phyloP scores from a whole-genome alignment of 2,888 invertebrate genomes.

The Eudemis profundana region DNA sequence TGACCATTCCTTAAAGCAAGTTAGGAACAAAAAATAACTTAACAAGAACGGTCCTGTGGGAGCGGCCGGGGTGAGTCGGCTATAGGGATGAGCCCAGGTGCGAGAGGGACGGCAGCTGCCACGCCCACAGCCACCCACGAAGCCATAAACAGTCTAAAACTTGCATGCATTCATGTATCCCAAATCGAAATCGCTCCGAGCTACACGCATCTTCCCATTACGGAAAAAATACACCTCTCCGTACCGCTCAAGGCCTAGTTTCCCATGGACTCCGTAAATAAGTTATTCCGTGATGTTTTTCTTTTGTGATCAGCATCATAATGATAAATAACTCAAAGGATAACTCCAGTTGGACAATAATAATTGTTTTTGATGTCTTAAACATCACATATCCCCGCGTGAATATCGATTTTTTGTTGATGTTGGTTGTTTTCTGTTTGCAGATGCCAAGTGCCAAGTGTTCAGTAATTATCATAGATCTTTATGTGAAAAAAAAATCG shows the following conservation, averaged over 20 bases:
- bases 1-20: conserved; percentile 80
- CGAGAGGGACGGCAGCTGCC: conserved; percentile 68
- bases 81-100: conserved; percentile 52
- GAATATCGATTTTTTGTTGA: conserved; percentile 53
- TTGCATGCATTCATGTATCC: conserved; percentile 85
- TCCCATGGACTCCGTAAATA: conserved; percentile 70
- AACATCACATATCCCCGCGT: conserved; percentile 72
- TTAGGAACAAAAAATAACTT: conserved; percentile 81
- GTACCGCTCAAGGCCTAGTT: conserved; percentile 60
- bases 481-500: conserved; percentile 5
- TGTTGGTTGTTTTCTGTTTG: conserved; percentile 23
- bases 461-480: not conserved
- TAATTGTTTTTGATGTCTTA: conserved; percentile 85
- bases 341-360: conserved; percentile 80
- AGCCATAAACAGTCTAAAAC: conserved; percentile 85
- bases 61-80: conserved; percentile 75
- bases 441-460: conserved; percentile 3
- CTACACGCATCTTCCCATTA: conserved; percentile 59
- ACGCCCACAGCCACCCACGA: conserved; percentile 85
- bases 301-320: conserved; percentile 82
- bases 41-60: conserved; percentile 84
- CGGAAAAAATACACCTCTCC: conserved; percentile 60
- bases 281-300: conserved; percentile 78
- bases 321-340: conserved; percentile 83
- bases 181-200: conserved; percentile 83